Evolutionary conservation across 2,888 invertebrate genomes (phyloP).

Genomic region (Drosophila nr. perissopoda): DNA sequence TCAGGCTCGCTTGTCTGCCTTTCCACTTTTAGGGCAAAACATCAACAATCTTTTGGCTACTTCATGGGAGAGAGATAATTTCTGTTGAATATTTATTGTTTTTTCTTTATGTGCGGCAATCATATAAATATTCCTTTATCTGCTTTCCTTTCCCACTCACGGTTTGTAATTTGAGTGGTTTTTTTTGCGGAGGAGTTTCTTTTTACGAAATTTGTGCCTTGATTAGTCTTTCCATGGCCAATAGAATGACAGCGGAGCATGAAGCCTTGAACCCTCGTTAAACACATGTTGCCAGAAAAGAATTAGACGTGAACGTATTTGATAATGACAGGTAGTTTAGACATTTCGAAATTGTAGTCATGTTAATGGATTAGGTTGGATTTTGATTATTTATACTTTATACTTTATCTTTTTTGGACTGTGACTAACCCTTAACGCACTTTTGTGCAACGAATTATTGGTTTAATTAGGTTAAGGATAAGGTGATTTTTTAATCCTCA

Average conservation of each 20-base stretch:
- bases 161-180: conserved; percentile 56
- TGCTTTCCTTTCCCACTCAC: conserved; percentile 38
- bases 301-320: conserved; percentile 45
- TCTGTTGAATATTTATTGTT: conserved; percentile 58
- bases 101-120: conserved; percentile 50
- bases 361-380: conserved; percentile 3
- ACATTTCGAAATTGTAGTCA: neutral
- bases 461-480: neutral
- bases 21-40: conserved; percentile 48
- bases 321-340: conserved; percentile 42
- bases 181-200: conserved; percentile 46
- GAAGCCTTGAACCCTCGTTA: conserved; percentile 81
- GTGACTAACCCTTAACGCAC: neutral
- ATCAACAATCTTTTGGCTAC: conserved; percentile 32
- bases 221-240: conserved; percentile 66
- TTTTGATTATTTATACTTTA: conserved; percentile 3
- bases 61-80: conserved; percentile 79
- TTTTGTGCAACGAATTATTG: neutral
- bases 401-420: neutral
- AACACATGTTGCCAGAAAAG: conserved; percentile 79
- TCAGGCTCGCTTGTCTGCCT: conserved; percentile 30
- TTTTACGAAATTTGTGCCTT: conserved; percentile 55
- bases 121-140: conserved; percentile 37
- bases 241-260: conserved; percentile 52
- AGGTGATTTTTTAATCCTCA: neutral